Conservation (phyloP, 1,140 invertebrate species). For the Sitodiplosis mosellana region DNA sequence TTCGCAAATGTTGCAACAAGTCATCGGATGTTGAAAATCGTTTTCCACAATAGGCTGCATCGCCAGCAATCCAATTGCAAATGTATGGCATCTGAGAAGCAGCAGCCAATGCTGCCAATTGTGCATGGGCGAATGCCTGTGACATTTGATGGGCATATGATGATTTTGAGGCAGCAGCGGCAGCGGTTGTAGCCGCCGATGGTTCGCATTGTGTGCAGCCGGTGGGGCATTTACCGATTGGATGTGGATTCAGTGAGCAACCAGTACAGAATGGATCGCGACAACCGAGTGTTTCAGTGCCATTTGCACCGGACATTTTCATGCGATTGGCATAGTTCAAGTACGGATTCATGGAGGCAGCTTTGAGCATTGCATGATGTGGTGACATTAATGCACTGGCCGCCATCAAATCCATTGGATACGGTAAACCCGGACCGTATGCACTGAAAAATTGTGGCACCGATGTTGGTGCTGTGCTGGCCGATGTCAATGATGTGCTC, state of each 20-base stretch:
- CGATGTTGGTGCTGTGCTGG: conserved; percentile 39
- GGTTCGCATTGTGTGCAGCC: conserved; percentile 83
- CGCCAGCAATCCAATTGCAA: conserved; percentile 82
- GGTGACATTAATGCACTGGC: conserved; percentile 49
- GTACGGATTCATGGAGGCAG: conserved; percentile 44
- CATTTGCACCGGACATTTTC: conserved; percentile 32
- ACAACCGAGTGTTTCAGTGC: conserved; percentile 43
- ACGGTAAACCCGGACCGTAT: conserved; percentile 33
- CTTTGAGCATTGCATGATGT: conserved; percentile 48
- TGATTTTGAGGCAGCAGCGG: conserved; percentile 8
- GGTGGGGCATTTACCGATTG: conserved; percentile 55
- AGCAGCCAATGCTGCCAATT: conserved; percentile 49
- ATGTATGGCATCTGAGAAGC: conserved; percentile 61
- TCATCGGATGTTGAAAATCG: conserved; percentile 76
- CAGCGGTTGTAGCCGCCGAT: no score
- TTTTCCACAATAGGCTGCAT: conserved; percentile 78
- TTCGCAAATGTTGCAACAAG: conserved; percentile 71
- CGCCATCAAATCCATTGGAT: conserved; percentile 49
- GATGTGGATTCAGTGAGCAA: conserved; percentile 68
- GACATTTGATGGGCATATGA: conserved; percentile 26
- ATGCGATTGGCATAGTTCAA: conserved; percentile 44
- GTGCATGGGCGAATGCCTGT: conserved; percentile 47
- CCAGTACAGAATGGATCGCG: conserved; percentile 82
- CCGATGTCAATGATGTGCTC: not conserved
- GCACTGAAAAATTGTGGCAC: conserved; percentile 33